Conservation (phyloP, 2,797 vertebrate genomes). For the Lepilemur ruficaudatus region DNA sequence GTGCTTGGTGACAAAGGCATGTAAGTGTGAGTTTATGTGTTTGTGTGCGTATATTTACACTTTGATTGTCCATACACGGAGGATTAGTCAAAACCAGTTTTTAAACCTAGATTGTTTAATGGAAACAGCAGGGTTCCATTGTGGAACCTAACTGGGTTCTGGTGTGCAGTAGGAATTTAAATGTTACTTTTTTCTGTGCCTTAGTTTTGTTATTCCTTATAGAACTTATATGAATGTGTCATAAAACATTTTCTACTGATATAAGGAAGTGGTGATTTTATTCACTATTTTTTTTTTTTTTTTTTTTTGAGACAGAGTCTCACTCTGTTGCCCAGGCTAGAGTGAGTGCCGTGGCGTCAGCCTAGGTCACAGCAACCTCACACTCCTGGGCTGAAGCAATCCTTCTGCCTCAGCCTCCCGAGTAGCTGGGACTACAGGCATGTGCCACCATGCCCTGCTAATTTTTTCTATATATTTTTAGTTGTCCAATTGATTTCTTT, state of each 20-base stretch:
- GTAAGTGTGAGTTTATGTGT: background rate
- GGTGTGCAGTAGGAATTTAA: conserved; percentile 18
- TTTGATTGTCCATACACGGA: background rate
- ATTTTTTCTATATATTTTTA: no score
- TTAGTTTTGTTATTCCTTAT: conserved; percentile 38
- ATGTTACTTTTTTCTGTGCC: background rate
- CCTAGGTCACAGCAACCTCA: no score
- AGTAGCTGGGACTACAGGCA: no score
- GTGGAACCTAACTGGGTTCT: background rate
- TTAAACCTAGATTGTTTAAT: background rate
- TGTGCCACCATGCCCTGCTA: no score
- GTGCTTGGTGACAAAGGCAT: background rate
- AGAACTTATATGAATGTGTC: background rate
- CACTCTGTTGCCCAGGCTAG: no score
- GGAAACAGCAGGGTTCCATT: background rate
- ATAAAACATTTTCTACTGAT: background rate
- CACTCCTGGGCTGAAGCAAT: no score
- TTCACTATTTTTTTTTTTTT: background rate
- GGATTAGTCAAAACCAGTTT: background rate
- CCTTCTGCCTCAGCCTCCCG: no score
- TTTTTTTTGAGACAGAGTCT: no score
- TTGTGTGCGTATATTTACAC: background rate
- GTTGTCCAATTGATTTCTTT: no score
- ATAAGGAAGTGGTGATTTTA: background rate
- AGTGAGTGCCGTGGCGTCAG: no score